Base-by-base conservation (phyloP, 2,888 invertebrate genomes). In the Archips xylosteana region DNA sequence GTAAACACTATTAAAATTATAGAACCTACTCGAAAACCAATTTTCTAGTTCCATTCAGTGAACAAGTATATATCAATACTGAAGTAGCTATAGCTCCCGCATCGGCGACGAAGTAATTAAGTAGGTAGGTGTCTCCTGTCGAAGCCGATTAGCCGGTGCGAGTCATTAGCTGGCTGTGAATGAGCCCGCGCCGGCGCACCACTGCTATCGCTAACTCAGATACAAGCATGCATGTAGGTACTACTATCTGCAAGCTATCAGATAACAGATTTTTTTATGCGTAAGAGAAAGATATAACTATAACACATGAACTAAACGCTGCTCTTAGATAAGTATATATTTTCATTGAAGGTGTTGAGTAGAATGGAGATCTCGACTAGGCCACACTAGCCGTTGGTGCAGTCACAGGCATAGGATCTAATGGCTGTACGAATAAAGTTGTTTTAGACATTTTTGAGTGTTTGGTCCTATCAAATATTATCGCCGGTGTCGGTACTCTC, bases 111-210 rank as follows among this genome's bases (percentile, higher is more conserved):
- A 60, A 36, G 60, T 8, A 60, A 60, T 60, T 60, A 13, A 36
- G 60, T 60, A 36, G n/a, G 60, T 60, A 60, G 60, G 60, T 60
- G 71, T 65, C 59, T 59, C 65, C 64, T 71, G 71, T 71, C 71
- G 60, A 39, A 23, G 42, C 39, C 65, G 65, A 71, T 71, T 71
- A 71, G 71, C 59, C 15, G 59, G 42, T 57, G 65, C 71, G 39
- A 60, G 65, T 65, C 45, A n/a, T 49, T 39, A n/a, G 59, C 65
- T 10, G 65, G 15, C 59, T 59, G 42, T 60, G 71, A 66, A 71
- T 71, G 71, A 60, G 65, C 64, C 36, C 32, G n/a, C 32, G 57
- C 32, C 57, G 57, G 32, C 57, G 57, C 32, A 57, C 5, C 57
- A 57, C 10, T 12, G 57, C 57, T 57, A 32, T 57, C 57, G 12